Base-by-base conservation (phyloP, 2,888 invertebrate genomes). In the Sicus ferrugineus region DNA sequence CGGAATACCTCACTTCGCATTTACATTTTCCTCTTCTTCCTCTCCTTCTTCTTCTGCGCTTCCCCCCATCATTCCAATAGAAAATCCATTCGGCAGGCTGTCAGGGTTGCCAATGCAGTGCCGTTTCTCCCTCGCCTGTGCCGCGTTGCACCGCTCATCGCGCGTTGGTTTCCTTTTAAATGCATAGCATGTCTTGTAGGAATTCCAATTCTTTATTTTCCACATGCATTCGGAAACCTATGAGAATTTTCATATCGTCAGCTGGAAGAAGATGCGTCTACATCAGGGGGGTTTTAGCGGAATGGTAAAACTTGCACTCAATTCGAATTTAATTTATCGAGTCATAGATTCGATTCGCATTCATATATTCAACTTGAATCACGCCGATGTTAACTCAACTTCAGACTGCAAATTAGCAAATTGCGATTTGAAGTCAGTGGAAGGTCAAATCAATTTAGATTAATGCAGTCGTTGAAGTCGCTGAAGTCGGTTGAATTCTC, bases 21-120 rank as follows among this genome's bases (percentile, higher is more conserved):
- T 46, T 1, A 4, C 50, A 52, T 19, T 11, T 21, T 19, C 23
- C 50, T 6, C 1, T 30, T 19, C 31, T 31, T 7, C 28, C 30
- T 58, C 31, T 58, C 14, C 52, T 54, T 56, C 30, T 56, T 30
- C 5, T 56, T 56, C 16, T 56, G 2, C n/a, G 6, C 28, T 11
- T 23, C 11, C n/a, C 23, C 42, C 42, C 16, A 42, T 23, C 23
- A 19, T 26, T 16, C 58, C 66, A 56, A 66, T 66, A 42, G 66
- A 26, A 66, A 66, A 66, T 66, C 30, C 66, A 66, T 58, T 66
- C 56, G 56, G 23, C 9, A 52, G 38, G 54, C 31, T 56, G 38
- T 19, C 54, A 38, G 56, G 38, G 23, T 19, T 46, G 42, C 63
- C 34, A 34, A 48, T n/a, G 54, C 16, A 21, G 54, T 14, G 7